Conservation (phyloP, 64 coral and sea anemone species). For the Actinia tenebrosa region DNA sequence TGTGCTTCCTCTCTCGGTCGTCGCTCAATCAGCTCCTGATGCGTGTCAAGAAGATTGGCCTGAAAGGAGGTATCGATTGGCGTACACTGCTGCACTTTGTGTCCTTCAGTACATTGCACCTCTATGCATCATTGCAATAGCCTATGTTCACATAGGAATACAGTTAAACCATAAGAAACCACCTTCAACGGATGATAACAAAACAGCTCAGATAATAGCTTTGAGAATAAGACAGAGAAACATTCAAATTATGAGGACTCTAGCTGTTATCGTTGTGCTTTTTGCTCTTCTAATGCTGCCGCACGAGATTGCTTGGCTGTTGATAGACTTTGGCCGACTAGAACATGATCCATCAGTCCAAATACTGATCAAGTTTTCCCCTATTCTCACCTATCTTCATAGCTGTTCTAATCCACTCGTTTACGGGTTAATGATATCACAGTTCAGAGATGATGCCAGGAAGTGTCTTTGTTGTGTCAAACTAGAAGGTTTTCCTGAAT, state of each 20-base stretch:
- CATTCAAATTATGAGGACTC: slow-evolving; percentile 21
- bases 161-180: slow-evolving; percentile 37
- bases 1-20: slow-evolving; percentile 29
- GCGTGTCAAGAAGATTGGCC: slow-evolving; percentile 41
- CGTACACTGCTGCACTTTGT: slow-evolving; percentile 36
- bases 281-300: slow-evolving; percentile 26
- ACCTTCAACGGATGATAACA: neutral
- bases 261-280: slow-evolving; percentile 16
- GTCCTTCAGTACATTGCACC: slow-evolving; percentile 41
- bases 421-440: slow-evolving; percentile 73
- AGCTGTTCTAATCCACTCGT: slow-evolving; percentile 83
- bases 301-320: slow-evolving; percentile 15
- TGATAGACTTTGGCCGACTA: slow-evolving; percentile 8
- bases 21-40: neutral
- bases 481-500: neutral
- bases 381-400: slow-evolving; percentile 66
- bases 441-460: slow-evolving; percentile 66
- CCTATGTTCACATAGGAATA: slow-evolving; percentile 40
- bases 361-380: slow-evolving; percentile 39
- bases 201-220: neutral
- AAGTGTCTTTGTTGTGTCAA: slow-evolving; percentile 61
- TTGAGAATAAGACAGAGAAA: slow-evolving; percentile 14
- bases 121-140: slow-evolving; percentile 32
- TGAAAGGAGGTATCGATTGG: neutral
- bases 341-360: slow-evolving; percentile 13